Conservation (phyloP, 2,797 vertebrate species). For the Acropternis orthonyx region DNA sequence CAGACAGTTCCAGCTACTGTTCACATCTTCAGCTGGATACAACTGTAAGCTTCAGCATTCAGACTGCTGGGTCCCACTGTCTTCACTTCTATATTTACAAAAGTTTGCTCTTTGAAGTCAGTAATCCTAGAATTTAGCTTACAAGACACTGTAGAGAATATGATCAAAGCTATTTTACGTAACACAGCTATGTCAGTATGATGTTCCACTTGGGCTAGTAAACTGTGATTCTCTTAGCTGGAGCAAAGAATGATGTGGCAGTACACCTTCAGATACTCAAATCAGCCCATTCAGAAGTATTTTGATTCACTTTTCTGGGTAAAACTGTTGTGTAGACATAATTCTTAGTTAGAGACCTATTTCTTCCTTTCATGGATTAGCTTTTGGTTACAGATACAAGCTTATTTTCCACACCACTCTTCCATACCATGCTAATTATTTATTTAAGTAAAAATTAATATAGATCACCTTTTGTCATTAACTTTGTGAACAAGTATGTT, state of each 20-base stretch:
- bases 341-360: not conserved
- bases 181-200: not conserved
- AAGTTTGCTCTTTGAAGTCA: constrained; percentile 17
- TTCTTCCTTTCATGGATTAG: not conserved
- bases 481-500: not conserved
- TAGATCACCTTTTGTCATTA: not conserved
- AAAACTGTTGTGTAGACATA: not conserved
- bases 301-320: not conserved
- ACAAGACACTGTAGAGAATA: not conserved
- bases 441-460: not conserved
- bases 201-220: constrained; percentile 13
- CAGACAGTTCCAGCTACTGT: not conserved
- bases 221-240: not conserved
- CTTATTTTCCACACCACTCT: not conserved
- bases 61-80: not conserved
- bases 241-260: not conserved
- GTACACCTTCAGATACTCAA: not conserved
- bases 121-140: constrained; percentile 11
- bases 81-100: not conserved
- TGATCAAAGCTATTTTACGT: not conserved
- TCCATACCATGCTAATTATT: not conserved
- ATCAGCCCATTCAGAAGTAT: not conserved
- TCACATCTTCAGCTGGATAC: not conserved
- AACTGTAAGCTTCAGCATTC: not conserved
- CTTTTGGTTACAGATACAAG: not conserved